Percentiles rank a stretch among this genome's conserved stretches.
phyloP scores from a whole-genome alignment of 1,140 invertebrate species.

The Sesamia nonagrioides region DNA sequence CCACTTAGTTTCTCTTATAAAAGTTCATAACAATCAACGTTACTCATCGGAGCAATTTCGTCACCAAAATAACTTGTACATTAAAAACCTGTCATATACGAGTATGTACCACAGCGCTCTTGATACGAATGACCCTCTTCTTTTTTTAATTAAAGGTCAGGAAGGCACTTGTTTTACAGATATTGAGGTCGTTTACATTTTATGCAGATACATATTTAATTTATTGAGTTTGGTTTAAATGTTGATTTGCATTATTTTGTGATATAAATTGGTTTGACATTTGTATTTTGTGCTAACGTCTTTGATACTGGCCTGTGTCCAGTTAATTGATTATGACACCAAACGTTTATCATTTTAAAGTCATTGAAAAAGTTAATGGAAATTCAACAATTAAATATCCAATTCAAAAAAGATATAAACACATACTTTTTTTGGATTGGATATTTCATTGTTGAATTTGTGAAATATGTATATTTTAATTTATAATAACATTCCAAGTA shows the following conservation, averaged over 20 bases:
- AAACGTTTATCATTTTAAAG: too few relatives aligned
- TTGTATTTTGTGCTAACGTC: neutral
- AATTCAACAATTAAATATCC: too few relatives aligned
- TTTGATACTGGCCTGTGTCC: neutral
- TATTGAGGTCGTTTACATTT: neutral
- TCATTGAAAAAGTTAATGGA: too few relatives aligned
- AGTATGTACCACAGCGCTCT: too few relatives aligned
- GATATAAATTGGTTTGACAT: neutral
- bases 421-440: too few relatives aligned
- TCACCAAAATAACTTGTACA: neutral
- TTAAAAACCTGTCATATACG: conserved; percentile 28
- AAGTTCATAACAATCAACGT: neutral
- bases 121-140: neutral
- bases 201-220: neutral
- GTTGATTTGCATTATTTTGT: neutral
- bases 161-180: neutral
- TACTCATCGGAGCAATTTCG: neutral
- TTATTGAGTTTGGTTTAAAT: neutral
- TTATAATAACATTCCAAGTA: too few relatives aligned
- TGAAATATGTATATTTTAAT: too few relatives aligned
- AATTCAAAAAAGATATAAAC: too few relatives aligned
- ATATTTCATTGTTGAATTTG: too few relatives aligned
- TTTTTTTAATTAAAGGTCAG: conserved; percentile 13
- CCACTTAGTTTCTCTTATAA: too few relatives aligned
- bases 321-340: too few relatives aligned